Conservation (phyloP, 2,113 vertebrate species). For the Stigmatopora argus region DNA sequence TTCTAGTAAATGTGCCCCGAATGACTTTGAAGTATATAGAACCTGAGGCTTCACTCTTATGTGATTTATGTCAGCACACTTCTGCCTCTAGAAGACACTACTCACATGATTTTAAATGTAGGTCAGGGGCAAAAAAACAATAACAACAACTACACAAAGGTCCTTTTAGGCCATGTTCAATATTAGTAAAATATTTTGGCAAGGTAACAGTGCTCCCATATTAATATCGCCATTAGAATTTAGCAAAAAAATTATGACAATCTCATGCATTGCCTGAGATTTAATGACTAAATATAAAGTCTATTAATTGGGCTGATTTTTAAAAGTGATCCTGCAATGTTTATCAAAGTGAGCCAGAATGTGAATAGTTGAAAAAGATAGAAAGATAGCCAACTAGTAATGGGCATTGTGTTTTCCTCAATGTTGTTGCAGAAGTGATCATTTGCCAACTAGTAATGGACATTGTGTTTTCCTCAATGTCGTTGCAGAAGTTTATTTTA, state of each 20-base stretch:
- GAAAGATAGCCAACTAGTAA: not conserved
- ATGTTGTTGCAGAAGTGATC: not conserved
- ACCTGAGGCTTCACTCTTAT: conserved; percentile 15
- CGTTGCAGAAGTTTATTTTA: no score
- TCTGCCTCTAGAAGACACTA: conserved; percentile 34
- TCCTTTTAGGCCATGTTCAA: not conserved
- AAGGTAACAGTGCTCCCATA: not conserved
- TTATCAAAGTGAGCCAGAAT: not conserved
- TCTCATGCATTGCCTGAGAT: not conserved
- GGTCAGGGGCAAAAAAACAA: conserved; percentile 24
- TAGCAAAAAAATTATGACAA: not conserved
- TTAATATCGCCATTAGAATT: not conserved
- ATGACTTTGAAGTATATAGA: conserved; percentile 24
- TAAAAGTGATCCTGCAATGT: no score
- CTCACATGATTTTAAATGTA: conserved; percentile 26
- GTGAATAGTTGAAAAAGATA: not conserved
- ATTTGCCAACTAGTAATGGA: no score
- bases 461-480: no score
- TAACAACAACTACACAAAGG: not conserved
- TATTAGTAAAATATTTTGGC: not conserved
- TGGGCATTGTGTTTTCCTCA: not conserved
- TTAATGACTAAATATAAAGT: not conserved
- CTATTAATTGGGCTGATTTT: not conserved
- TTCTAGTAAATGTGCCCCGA: conserved; percentile 16
- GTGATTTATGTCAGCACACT: conserved; percentile 30